Percentiles rank a stretch among this genome's conserved stretches.
Conservation (phyloP, 2,888 invertebrate genomes). For the Sinelater perroti region DNA sequence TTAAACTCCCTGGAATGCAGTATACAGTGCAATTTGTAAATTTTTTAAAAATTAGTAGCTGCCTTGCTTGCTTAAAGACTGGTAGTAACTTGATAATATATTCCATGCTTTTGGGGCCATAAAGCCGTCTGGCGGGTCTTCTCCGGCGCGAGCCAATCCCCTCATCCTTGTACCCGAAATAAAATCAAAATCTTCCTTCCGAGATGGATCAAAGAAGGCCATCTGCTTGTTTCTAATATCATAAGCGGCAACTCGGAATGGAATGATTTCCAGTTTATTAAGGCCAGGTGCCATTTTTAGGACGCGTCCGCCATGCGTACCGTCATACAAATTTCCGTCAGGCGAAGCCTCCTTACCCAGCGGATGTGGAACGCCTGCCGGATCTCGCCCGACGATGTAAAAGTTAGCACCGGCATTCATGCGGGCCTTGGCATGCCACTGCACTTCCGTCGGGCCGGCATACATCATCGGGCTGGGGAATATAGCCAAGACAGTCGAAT, state of each 20-base stretch:
- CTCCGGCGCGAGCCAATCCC: constrained; percentile 81
- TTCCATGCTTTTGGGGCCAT: constrained; percentile 98
- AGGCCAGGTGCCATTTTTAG: constrained; percentile 95
- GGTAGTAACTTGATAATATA: constrained; percentile 86
- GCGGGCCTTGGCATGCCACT: constrained; percentile 93
- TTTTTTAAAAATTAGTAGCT: no score
- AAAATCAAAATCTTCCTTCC: constrained; percentile 94
- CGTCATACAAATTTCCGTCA: constrained; percentile 90
- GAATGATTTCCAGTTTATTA: constrained; percentile 91
- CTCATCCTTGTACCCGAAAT: constrained; percentile 98
- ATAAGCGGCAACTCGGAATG: constrained; percentile 99
- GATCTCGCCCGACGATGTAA: constrained; percentile 98
- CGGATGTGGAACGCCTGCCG: constrained; percentile 97
- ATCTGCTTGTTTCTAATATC: constrained; percentile 84
- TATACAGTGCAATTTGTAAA: no score
- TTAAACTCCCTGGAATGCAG: no score
- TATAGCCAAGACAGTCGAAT: constrained; percentile 91
- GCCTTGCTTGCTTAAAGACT: constrained; percentile 53
- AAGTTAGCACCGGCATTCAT: constrained; percentile 98
- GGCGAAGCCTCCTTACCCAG: constrained; percentile 65
- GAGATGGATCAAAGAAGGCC: constrained; percentile 92
- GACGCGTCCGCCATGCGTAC: constrained; percentile 90
- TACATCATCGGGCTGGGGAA: constrained; percentile 99
- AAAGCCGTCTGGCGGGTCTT: constrained; percentile 93
- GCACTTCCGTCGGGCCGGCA: constrained; percentile 98